phyloP scores from a whole-genome alignment of 1,140 invertebrate genomes.

The Leucophenga varia region DNA sequence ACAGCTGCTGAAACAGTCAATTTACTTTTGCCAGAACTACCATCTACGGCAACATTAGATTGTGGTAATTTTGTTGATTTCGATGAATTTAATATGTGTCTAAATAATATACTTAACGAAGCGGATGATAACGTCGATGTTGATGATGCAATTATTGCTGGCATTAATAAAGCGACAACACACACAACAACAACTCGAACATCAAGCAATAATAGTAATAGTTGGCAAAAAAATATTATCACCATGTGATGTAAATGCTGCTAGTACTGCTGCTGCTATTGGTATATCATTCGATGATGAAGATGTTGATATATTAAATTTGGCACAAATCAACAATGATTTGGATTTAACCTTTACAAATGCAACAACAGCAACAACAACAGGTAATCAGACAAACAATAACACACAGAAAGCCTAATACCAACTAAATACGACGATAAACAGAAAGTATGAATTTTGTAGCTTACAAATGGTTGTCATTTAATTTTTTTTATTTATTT shows the following conservation, averaged over 20 bases:
- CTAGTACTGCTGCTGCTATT: constrained; percentile 12
- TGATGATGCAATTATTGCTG: neutral
- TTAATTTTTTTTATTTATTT: no score
- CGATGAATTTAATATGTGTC: constrained; percentile 50
- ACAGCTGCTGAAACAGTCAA: constrained; percentile 27
- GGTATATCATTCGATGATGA: constrained; percentile 21
- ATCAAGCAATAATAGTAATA: no score
- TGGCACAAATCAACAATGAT: constrained; percentile 36
- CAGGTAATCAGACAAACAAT: no score
- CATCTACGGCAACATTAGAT: constrained; percentile 30
- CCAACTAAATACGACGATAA: no score
- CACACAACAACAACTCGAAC: neutral
- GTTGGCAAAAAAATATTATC: neutral
- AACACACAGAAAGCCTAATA: no score
- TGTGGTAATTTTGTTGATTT: constrained; percentile 48
- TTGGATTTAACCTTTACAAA: constrained; percentile 31
- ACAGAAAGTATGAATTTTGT: no score
- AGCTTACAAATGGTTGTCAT: no score
- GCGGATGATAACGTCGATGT: constrained; percentile 27
- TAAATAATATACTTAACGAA: constrained; percentile 47
- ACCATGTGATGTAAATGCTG: constrained; percentile 4
- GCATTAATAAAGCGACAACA: neutral
- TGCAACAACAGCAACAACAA: neutral
- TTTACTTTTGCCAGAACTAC: constrained; percentile 36
- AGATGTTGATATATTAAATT: constrained; percentile 33